These are phyloP conservation scores for Leucopsar rothschildi DNA, from an alignment of 2,113 vertebrate genomes.

Conservation along the genomic window DNA sequence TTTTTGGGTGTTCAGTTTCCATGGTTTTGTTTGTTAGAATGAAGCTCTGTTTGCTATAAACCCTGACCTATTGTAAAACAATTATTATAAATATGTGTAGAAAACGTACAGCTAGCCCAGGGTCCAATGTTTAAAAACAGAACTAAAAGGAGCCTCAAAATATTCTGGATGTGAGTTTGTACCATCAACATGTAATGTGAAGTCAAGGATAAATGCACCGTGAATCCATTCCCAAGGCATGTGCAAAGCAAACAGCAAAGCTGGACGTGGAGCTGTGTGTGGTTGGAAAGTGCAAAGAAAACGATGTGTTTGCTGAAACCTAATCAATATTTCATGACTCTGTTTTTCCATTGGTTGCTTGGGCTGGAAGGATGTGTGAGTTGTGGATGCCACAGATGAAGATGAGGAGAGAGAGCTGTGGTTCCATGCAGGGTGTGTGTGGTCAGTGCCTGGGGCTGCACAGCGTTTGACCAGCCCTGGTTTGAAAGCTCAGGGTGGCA, in stretches of 20 bases:
- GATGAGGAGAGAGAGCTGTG: accelerated
- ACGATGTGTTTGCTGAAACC: neutral
- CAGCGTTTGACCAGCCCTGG: neutral
- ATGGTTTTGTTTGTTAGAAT: neutral
- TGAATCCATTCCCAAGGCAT: neutral
- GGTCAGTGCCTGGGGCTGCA: neutral
- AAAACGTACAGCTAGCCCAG: neutral
- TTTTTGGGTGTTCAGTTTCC: neutral
- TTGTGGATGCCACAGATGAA: neutral
- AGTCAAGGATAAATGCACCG: neutral
- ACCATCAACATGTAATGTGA: neutral
- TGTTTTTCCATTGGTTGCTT: neutral
- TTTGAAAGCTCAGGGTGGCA: neutral
- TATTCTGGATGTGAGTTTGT: neutral
- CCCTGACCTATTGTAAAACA: neutral
- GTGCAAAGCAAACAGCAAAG: neutral
- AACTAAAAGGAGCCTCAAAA: neutral
- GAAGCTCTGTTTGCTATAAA: neutral
- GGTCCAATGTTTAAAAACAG: neutral
- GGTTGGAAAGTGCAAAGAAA: neutral
- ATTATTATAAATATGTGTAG: neutral
- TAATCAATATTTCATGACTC: neutral
- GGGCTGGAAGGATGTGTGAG: neutral
- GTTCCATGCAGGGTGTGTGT: neutral
- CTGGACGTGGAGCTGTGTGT: neutral